phyloP scores from a whole-genome alignment of 1,140 invertebrate genomes.

The Dufourea novaeangliae region DNA sequence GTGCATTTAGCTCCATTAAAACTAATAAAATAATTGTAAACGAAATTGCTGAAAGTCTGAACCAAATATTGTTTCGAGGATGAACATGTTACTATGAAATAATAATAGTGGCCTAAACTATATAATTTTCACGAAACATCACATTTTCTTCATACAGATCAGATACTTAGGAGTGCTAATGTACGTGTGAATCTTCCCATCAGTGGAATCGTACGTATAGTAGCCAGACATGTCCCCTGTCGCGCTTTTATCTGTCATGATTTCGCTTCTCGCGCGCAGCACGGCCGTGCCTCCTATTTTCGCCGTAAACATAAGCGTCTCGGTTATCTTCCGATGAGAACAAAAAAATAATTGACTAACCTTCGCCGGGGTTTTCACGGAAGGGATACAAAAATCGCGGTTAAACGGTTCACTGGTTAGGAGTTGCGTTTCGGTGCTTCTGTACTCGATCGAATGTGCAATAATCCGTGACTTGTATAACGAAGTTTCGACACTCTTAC shows the following conservation, averaged over 20 bases:
- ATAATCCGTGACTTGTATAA: too few species aligned
- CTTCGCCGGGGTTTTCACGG: not conserved
- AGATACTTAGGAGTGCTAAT: not conserved
- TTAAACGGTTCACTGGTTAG: not conserved
- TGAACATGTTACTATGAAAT: too few species aligned
- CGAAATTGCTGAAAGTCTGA: too few species aligned
- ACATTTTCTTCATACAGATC: too few species aligned
- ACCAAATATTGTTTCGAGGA: too few species aligned
- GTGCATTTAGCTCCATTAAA: too few species aligned
- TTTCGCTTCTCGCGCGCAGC: not conserved
- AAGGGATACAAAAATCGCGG: not conserved
- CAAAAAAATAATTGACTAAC: constrained; percentile 5
- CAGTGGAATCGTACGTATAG: constrained; percentile 11
- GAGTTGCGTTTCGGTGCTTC: not conserved
- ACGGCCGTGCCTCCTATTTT: constrained; percentile 24
- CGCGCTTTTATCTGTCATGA: constrained; percentile 10
- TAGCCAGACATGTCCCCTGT: constrained; percentile 14
- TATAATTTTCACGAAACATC: too few species aligned
- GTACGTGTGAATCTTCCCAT: constrained; percentile 23
- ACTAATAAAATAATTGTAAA: too few species aligned
- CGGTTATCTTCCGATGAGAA: constrained; percentile 4
- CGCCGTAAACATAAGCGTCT: not conserved
- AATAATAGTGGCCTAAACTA: too few species aligned
- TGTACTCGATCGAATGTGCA: too few species aligned
- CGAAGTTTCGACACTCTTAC: too few species aligned